Evolutionary conservation across 2,797 vertebrate genomes (phyloP).

Genomic region (Margarornis squamiger): DNA sequence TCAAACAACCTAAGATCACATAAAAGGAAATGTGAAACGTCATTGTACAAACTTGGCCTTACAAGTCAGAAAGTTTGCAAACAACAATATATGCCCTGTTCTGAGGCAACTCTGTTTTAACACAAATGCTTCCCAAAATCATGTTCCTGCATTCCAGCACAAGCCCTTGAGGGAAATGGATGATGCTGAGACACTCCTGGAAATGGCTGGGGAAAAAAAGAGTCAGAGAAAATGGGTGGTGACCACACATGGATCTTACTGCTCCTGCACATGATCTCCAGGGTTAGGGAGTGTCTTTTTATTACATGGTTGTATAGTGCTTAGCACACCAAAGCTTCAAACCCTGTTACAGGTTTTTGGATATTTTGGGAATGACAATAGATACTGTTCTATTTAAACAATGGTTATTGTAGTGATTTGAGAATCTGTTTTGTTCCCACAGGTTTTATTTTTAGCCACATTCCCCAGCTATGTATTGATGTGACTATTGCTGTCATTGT

Average conservation of each 20-base stretch:
- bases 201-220: not conserved
- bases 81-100: not conserved
- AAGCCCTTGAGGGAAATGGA: not conserved
- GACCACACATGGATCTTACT: not conserved
- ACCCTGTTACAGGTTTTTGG: not conserved
- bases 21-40: not conserved
- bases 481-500: not conserved
- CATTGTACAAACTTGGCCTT: not conserved
- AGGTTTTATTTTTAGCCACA: conserved; percentile 12
- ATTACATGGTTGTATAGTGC: not conserved
- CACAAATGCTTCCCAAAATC: not conserved
- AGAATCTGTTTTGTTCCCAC: not conserved
- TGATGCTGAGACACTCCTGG: not conserved
- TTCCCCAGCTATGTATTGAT: not conserved
- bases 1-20: not conserved
- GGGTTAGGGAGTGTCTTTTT: not conserved
- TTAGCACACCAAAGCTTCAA: not conserved
- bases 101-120: not conserved
- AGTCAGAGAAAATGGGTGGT: not conserved
- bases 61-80: not conserved
- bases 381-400: not conserved
- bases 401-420: not conserved
- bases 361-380: not conserved
- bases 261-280: not conserved
- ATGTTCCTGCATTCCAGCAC: not conserved